A percentile compares a stretch with the other conserved stretches of the same genome.
Evolutionary conservation across 2,888 invertebrate species (phyloP).

Genomic region (Philaethria dido): DNA sequence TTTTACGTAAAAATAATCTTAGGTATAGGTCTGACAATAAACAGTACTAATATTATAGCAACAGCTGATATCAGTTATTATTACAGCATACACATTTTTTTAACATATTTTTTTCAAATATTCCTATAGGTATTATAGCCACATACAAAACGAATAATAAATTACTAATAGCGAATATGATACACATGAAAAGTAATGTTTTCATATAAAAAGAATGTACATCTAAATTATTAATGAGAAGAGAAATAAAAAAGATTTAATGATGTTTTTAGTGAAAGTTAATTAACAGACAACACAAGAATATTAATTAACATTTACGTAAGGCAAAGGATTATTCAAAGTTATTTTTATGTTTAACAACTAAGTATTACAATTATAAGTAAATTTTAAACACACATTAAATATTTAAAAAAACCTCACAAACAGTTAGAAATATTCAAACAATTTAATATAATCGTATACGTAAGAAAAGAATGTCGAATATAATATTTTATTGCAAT

Average conservation of each 20-base stretch:
- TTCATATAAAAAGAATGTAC: background rate
- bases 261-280: constrained; percentile 11
- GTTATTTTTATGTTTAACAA: background rate
- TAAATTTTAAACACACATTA: too few species aligned
- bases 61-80: background rate
- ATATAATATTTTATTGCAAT: background rate
- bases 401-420: background rate
- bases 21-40: background rate
- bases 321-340: constrained; percentile 17
- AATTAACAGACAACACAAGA: constrained; percentile 16
- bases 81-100: constrained; percentile 1
- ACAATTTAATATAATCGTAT: background rate
- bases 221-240: background rate
- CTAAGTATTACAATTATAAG: too few species aligned
- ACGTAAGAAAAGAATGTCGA: background rate
- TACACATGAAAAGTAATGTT: background rate
- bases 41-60: background rate
- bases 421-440: background rate
- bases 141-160: background rate
- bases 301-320: background rate
- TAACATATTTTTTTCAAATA: too few species aligned
- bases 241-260: constrained; percentile 6
- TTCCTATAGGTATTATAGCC: background rate
- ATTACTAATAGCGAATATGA: background rate
- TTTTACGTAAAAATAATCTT: background rate